Conservation (phyloP, 2,797 vertebrate genomes). For the Bradypus variegatus region DNA sequence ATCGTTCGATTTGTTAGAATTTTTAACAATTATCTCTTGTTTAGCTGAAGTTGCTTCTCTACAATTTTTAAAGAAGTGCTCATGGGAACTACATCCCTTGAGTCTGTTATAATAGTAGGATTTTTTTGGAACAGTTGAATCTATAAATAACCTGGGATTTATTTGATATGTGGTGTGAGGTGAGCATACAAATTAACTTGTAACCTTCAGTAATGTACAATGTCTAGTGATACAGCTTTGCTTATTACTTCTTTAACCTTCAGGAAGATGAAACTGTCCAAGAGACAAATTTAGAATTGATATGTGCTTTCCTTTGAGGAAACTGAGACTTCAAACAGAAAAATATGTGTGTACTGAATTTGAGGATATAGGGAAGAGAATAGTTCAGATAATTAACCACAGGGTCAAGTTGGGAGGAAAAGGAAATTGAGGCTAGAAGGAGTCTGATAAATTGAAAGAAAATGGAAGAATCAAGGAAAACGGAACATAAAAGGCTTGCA, state of each 20-base stretch:
- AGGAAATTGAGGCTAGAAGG: background rate
- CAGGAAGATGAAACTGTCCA: background rate
- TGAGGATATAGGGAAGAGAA: background rate
- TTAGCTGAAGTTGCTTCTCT: background rate
- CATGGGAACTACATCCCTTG: background rate
- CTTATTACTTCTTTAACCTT: conserved; percentile 13
- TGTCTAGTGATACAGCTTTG: background rate
- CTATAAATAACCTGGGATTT: conserved; percentile 15
- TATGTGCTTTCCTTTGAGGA: conserved; percentile 8
- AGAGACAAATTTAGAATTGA: conserved; percentile 26
- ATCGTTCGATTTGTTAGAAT: background rate
- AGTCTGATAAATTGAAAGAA: background rate
- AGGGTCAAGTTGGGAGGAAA: background rate
- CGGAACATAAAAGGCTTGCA: background rate
- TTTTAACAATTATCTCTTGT: background rate
- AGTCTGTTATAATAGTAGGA: background rate
- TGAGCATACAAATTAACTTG: conserved; percentile 32
- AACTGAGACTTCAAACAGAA: conserved; percentile 22
- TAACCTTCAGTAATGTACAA: background rate
- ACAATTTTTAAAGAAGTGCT: background rate
- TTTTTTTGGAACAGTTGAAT: background rate
- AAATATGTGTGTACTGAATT: background rate
- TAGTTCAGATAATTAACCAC: background rate
- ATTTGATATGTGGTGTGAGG: background rate
- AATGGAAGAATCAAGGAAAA: background rate